These are phyloP conservation scores for Pseudomyrmex flavicornis DNA, from an alignment of 1,140 invertebrate species.

Conservation along the genomic window DNA sequence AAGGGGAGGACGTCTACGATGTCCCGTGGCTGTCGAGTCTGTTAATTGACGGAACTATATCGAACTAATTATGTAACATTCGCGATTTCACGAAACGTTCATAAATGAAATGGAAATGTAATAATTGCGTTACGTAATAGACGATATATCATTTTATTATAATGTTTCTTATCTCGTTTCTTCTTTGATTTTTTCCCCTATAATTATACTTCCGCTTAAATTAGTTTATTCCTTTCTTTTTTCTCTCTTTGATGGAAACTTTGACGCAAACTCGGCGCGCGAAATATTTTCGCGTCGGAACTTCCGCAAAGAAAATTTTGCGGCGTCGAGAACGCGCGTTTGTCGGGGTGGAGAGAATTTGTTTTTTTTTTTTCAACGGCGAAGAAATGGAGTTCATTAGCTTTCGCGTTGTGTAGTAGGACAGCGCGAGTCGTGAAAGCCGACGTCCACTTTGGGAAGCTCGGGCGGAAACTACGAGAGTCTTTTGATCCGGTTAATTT, in stretches of 20 bases:
- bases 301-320: not conserved
- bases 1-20: slow-evolving; percentile 55
- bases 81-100: slow-evolving; percentile 49
- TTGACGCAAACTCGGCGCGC: not conserved
- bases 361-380: not conserved
- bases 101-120: too few relatives aligned
- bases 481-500: slow-evolving; percentile 74
- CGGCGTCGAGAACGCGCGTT: not conserved
- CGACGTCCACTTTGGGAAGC: slow-evolving; percentile 56
- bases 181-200: too few relatives aligned
- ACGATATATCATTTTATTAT: too few relatives aligned
- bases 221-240: not conserved
- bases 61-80: slow-evolving; percentile 68
- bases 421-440: slow-evolving; percentile 35
- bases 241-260: not conserved
- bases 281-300: not conserved
- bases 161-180: too few relatives aligned
- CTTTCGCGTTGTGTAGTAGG: slow-evolving; percentile 57
- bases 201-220: too few relatives aligned
- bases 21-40: slow-evolving; percentile 39
- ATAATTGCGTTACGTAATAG: slow-evolving; percentile 15
- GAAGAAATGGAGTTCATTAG: slow-evolving; percentile 60
- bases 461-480: slow-evolving; percentile 49
- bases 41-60: slow-evolving; percentile 60
- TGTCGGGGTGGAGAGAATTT: too few relatives aligned